Base-by-base conservation (phyloP, 2,113 vertebrate genomes). In the Rynchops niger region DNA sequence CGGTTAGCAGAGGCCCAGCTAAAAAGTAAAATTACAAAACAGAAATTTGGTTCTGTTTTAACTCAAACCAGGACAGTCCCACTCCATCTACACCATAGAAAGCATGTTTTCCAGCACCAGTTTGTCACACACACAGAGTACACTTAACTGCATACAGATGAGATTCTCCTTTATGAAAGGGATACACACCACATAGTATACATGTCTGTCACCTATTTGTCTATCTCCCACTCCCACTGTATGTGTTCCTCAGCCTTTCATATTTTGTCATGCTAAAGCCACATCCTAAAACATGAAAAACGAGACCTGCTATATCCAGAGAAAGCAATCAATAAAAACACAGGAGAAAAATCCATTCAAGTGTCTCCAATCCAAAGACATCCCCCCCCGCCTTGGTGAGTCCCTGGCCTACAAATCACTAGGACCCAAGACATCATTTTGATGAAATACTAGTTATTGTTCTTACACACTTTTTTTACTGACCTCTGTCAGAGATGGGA, bases 321-420 rank as follows among this genome's bases (percentile, higher is more conserved):
- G 13, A 71, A 92, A 83, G 9, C 6, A 47, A 63, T 25, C 38
- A 5, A n/a, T n/a, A 45, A 52, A 50, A 2, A 26, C 0, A n/a
- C 4, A 47, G 34, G 30, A 67, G 30, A 82, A 71, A 87, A 90
- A 56, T 49, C 14, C 15, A n/a, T 69, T 83, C 36, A 55, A 0
- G 1, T 2, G 6, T 93, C 9, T 49, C 22, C 9, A 45, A 2
- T 34, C 81, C 38, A 47, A 42, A 80, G 9, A 55, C 5, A 65
- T 27, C 1, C 21, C 5, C 5, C 29, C 42, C 8, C 58, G 15
- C 49, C 5, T 49, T 4, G 1, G 6, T 29, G 20, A n/a, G 32
- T 38, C 20, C 25, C 15, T 9, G 2, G 43, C 23, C 45, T 67
- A 67, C 3, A 53, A 58, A 56, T n/a, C 32, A 26, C n/a, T 55